A percentile compares a stretch with the other conserved stretches of the same genome.
Conservation (phyloP, 2,113 vertebrate species). For the Oxyura jamaicensis region DNA sequence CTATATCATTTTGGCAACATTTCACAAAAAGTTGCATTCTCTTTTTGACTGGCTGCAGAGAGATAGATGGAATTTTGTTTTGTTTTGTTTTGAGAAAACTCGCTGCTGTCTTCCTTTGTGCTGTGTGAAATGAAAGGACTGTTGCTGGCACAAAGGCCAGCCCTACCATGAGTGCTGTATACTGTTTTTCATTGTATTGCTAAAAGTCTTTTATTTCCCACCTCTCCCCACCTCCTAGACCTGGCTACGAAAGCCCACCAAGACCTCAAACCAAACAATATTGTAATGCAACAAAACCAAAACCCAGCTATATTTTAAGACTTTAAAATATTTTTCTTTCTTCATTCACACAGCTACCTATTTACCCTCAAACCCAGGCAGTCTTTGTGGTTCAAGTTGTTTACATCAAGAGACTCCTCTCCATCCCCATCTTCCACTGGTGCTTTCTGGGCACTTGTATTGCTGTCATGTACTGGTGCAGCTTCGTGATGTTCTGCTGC, state of each 20-base stretch:
- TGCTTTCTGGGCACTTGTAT: neutral
- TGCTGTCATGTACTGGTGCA: rapidly evolving
- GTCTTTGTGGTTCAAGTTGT: neutral
- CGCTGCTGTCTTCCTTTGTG: conserved; percentile 9
- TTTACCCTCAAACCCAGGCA: neutral
- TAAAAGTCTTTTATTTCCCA: conserved; percentile 8
- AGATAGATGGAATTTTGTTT: neutral
- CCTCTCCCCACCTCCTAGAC: neutral
- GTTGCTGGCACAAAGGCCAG: neutral
- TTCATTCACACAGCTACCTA: neutral
- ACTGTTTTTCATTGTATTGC: neutral
- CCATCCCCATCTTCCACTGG: neutral
- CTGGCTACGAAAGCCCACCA: neutral
- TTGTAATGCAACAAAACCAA: neutral
- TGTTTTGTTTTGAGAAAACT: neutral
- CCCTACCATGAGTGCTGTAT: neutral
- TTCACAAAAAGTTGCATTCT: neutral
- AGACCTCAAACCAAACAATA: neutral
- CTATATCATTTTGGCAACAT: neutral
- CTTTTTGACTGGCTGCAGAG: neutral
- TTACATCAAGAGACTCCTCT: neutral
- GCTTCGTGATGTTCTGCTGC: neutral
- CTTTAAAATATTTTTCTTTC: neutral
- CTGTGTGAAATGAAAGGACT: neutral
- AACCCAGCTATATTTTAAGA: neutral